phyloP scores from a whole-genome alignment of 2,888 invertebrate species.

The Pristionchus arcanus region DNA sequence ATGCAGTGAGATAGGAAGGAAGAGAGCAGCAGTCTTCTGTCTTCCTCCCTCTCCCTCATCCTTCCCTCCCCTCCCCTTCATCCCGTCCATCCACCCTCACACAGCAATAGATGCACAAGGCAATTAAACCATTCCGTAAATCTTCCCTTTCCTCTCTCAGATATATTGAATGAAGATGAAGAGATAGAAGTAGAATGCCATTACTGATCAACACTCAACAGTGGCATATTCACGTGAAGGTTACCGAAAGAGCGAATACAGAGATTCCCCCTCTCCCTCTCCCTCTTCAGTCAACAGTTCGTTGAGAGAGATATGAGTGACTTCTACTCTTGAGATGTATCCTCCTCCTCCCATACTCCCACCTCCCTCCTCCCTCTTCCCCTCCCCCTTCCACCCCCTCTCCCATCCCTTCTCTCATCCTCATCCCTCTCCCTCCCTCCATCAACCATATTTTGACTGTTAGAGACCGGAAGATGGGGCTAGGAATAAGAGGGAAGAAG shows the following conservation, averaged over 20 bases:
- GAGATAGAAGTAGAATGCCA: background rate
- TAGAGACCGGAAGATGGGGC: slow-evolving; percentile 21
- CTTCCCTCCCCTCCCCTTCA: background rate
- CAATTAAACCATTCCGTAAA: slow-evolving; percentile 41
- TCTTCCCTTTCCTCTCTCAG: background rate
- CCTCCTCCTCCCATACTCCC: background rate
- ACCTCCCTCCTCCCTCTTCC: background rate
- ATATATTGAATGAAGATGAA: background rate
- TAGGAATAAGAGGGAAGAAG: slow-evolving; percentile 24
- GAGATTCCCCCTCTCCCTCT: slow-evolving; percentile 7
- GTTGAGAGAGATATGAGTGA: background rate
- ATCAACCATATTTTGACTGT: slow-evolving; percentile 32
- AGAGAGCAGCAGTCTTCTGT: slow-evolving; percentile 25
- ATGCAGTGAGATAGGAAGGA: background rate
- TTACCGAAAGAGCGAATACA: background rate
- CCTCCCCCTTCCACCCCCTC: too few species aligned
- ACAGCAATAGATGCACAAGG: slow-evolving; percentile 5
- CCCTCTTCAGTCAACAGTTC: slow-evolving; percentile 20
- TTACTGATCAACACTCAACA: background rate
- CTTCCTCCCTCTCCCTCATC: background rate
- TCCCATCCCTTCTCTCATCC: background rate
- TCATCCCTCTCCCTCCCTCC: background rate
- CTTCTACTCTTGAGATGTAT: slow-evolving; percentile 3
- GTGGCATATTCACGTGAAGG: background rate
- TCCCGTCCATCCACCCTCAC: slow-evolving; percentile 33